Percentiles rank a stretch among this genome's conserved stretches.
Conservation (phyloP, 2,888 invertebrate species). For the Baronia brevicornis region DNA sequence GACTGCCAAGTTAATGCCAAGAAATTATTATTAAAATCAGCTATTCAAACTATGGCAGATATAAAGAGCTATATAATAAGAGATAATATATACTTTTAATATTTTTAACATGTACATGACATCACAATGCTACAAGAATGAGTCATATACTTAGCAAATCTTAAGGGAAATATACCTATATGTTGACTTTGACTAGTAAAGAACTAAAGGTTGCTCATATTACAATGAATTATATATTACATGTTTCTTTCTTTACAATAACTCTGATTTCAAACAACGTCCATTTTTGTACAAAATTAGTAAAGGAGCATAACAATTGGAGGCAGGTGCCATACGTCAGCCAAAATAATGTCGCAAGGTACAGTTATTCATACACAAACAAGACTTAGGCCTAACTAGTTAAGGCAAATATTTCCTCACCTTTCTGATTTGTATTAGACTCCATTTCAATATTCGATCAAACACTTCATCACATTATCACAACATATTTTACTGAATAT, state of each 20-base stretch:
- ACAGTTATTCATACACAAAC: conserved; percentile 71
- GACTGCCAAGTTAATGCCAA: too few species aligned
- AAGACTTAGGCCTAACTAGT: conserved; percentile 36
- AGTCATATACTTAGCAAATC: conserved; percentile 41
- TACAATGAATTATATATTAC: too few species aligned
- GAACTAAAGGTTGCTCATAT: too few species aligned
- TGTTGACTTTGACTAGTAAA: too few species aligned
- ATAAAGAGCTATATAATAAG: conserved; percentile 3
- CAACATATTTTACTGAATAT: conserved; percentile 22
- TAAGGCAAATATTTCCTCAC: conserved; percentile 45
- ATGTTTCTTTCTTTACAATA: too few species aligned
- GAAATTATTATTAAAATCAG: background rate
- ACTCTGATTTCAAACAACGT: too few species aligned
- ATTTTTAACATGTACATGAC: conserved; percentile 54
- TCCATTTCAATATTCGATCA: conserved; percentile 50
- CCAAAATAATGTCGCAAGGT: conserved; percentile 49
- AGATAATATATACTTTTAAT: conserved; percentile 50
- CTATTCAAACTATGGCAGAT: background rate
- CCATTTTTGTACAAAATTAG: too few species aligned
- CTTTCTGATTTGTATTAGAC: conserved; percentile 64
- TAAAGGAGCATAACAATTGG: conserved; percentile 24
- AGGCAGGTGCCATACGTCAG: conserved; percentile 39
- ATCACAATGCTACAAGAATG: conserved; percentile 59
- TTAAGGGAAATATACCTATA: conserved; percentile 25
- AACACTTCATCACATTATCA: conserved; percentile 61